Base-by-base conservation (phyloP, 2,888 invertebrate genomes). In the Rosalia funebris region DNA sequence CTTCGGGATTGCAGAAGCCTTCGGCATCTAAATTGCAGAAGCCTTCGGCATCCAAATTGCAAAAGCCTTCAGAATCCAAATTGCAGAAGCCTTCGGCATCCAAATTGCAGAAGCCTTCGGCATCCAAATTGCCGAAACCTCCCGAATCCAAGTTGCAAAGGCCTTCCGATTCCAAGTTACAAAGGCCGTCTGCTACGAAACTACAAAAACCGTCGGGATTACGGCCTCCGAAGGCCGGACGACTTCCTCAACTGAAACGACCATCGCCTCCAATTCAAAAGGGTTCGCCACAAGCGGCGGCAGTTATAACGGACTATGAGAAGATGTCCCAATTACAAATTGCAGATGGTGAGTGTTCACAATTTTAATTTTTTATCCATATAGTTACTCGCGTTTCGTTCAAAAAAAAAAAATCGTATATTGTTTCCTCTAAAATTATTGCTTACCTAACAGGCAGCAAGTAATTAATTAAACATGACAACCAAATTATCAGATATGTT, bases 221-320 rank as follows among this genome's bases (percentile, higher is more conserved):
- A 20, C 36, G 32, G 15, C 39, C 17, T n/a, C 32, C 31, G 1
- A n/a, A 17, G 12, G 44, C 55, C 14, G 20, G 19, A 34, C 10
- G n/a, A 37, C 16, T 14, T 9, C 50, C 39, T 1, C 36, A 11
- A 41, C 25, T n/a, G 37, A 44, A 31, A 48, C 11, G 15, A 15
- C 48, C 57, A 7, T 20, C 39, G 15, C 11, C 41, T 15, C 63
- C 57, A 1, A 45, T 60, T 20, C 25, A 46, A 7, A 53, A 12
- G 14, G 64, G 64, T 15, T 64, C 64, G 5, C 53, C 61, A 1
- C 39, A 50, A 17, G 64, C 61, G 0, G 52, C 55, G 12, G 54
- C 56, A 7, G 54, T 64, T 10, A 15, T 61, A 1, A 31, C 52
- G 0, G 58, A 58, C 10, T 44, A 14, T 17, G 17, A 55, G n/a